Evolutionary conservation across 2,888 invertebrate species (phyloP).

Genomic region (Brachycybe producta): DNA sequence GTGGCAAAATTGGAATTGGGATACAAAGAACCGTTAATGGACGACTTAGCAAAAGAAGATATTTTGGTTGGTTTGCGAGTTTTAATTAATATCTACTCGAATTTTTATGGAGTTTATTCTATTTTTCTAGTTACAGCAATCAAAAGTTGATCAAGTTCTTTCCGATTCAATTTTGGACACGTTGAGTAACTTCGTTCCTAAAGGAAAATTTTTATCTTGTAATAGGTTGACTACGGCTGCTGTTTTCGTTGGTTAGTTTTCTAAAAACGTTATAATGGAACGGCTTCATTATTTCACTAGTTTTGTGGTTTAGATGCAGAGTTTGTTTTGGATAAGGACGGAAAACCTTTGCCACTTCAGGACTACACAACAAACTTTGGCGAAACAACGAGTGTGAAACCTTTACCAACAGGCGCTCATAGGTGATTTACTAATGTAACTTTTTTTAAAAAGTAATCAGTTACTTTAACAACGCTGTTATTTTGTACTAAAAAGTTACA

Average conservation of each 20-base stretch:
- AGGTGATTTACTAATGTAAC: not conserved
- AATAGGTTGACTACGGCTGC: not conserved
- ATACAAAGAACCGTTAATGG: conserved; percentile 4
- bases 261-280: not conserved
- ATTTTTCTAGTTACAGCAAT: not conserved
- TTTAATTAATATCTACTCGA: not conserved
- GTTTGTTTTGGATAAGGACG: conserved; percentile 6
- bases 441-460: not conserved
- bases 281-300: not conserved
- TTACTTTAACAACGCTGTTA: not conserved
- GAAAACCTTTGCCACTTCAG: conserved; percentile 9
- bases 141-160: not conserved
- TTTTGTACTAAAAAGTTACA: not conserved
- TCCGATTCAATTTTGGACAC: conserved; percentile 8
- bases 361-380: not conserved
- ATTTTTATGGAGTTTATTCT: too few species aligned
- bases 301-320: conserved; percentile 8
- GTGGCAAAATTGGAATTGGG: conserved; percentile 3
- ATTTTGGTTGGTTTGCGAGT: not conserved
- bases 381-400: not conserved
- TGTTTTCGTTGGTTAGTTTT: conserved; percentile 12
- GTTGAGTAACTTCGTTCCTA: conserved; percentile 14
- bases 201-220: conserved; percentile 12
- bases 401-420: not conserved
- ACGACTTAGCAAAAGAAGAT: not conserved